Base-by-base conservation (phyloP, 2,888 invertebrate species). In the Piscicola geometra region DNA sequence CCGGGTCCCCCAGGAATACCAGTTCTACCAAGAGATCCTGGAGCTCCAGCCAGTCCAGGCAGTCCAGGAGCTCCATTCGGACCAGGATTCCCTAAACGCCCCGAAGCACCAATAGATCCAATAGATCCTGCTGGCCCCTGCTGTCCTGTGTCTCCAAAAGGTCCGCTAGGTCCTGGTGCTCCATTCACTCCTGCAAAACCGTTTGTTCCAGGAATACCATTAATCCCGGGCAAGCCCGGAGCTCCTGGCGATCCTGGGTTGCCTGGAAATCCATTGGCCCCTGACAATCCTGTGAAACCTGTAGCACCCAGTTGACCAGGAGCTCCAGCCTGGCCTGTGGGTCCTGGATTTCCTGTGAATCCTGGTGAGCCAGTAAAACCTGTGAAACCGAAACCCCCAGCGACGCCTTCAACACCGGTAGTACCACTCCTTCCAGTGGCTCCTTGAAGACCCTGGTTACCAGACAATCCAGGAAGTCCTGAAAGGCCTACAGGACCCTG, bases 1-100 rank as follows among this genome's bases (percentile, higher is more conserved):
- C 78, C 78, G 33, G 71, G 64, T 18, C 52, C 60, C 18, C 78
- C 78, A 30, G 76, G 18, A 41, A 35, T 25, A n/a, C 77, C 77
- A 18, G 76, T 47, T 36, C 66, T 30, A 25, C 76, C 73, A 5
- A 56, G 41, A 33, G 73, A 15, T 32, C 73, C 73, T 64, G 41
- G 25, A 21, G 41, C 3, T 25, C 75, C 75, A n/a, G 67, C n/a
- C 5, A 18, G 28, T n/a, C 75, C 75, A 15, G 50, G 47, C 1
- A n/a, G 32, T 21, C 75, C 75, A 30, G 47, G 25, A n/a, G 47
- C 67, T 18, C 75, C 75, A 15, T 36, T 75, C 1, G 33, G 21
- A 36, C 73, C 73, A n/a, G 64, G 33, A 5, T 36, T 33, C 35
- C 73, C 73, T 25, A n/a, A 21, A 32, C 21, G 60, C 12, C 75